Evolutionary conservation across 1,140 invertebrate genomes (phyloP).

Genomic region (Conus ventricosus): DNA sequence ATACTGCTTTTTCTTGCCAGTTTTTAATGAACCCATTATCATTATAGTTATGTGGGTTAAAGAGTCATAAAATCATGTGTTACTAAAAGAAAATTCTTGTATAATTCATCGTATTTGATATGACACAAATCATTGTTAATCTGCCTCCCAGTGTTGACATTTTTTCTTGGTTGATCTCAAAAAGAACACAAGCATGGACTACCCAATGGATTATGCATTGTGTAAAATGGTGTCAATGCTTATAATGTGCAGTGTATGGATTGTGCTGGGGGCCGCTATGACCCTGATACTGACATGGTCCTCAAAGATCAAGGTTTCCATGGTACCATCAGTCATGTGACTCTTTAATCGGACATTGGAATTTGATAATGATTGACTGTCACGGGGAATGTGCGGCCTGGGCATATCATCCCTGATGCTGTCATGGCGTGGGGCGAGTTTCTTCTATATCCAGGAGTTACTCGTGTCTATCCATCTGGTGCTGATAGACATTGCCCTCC

Average conservation of each 20-base stretch:
- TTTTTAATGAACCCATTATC: too few relatives aligned
- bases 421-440: constrained; percentile 36
- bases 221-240: neutral
- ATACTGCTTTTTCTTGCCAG: too few relatives aligned
- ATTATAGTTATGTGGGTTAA: too few relatives aligned
- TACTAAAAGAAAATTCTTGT: too few relatives aligned
- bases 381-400: constrained; percentile 21
- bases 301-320: constrained; percentile 27
- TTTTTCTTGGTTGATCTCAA: too few relatives aligned
- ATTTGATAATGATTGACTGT: constrained; percentile 32
- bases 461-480: constrained; percentile 28
- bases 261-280: constrained; percentile 32
- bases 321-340: constrained; percentile 34
- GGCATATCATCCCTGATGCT: constrained; percentile 10
- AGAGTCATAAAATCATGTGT: too few relatives aligned
- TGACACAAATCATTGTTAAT: too few relatives aligned
- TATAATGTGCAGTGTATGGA: constrained; percentile 36
- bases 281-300: neutral
- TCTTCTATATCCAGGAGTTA: constrained; percentile 10
- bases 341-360: constrained; percentile 9
- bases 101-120: too few relatives aligned
- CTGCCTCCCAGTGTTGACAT: too few relatives aligned
- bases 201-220: too few relatives aligned
- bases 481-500: constrained; percentile 26
- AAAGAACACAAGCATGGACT: too few relatives aligned